phyloP scores from a whole-genome alignment of 2,113 vertebrate genomes.

The Nycticryphes semicollaris region DNA sequence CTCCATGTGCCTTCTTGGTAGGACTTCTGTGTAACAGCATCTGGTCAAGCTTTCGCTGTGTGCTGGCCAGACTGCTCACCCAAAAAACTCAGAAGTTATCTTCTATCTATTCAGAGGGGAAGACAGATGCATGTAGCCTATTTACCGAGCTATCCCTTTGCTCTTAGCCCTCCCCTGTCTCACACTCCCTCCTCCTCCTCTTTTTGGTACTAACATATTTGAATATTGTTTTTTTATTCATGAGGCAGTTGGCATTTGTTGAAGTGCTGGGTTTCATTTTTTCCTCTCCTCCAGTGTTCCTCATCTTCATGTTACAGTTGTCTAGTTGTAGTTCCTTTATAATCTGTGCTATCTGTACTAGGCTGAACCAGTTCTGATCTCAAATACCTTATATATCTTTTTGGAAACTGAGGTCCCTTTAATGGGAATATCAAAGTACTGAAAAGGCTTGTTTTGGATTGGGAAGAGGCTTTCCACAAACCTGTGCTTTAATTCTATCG shows the following conservation, averaged over 20 bases:
- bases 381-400: background rate
- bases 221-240: background rate
- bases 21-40: background rate
- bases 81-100: background rate
- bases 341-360: background rate
- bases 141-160: background rate
- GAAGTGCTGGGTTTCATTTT: too few relatives aligned
- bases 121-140: rapidly evolving
- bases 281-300: background rate
- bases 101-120: background rate
- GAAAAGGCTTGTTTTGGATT: background rate
- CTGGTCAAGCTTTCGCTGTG: background rate
- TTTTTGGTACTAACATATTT: background rate
- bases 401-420: background rate
- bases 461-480: background rate
- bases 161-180: background rate
- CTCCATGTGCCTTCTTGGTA: background rate
- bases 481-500: background rate
- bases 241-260: background rate
- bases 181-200: background rate
- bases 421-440: background rate
- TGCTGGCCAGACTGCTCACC: background rate
- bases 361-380: background rate
- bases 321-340: background rate
- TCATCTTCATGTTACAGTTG: background rate